Percentiles rank a stretch among this genome's conserved stretches.
Evolutionary conservation across 2,797 vertebrate species (phyloP).

Genomic region (Arnoldichthys spilopterus): DNA sequence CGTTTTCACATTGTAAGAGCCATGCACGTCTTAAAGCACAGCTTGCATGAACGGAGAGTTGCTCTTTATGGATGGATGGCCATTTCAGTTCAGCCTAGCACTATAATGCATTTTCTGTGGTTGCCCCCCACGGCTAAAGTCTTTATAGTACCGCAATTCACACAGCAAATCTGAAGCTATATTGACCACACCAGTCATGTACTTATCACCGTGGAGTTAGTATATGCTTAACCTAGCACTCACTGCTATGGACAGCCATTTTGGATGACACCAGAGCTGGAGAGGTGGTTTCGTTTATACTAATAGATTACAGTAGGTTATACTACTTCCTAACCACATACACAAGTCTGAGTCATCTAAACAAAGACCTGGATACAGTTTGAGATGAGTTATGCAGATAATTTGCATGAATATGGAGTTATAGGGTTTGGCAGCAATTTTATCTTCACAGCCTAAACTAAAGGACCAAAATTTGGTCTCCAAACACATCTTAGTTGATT

Average conservation of each 20-base stretch:
- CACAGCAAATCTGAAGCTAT: conserved; percentile 50
- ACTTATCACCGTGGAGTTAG: conserved; percentile 12
- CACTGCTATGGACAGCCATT: too few relatives aligned
- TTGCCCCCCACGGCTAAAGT: conserved; percentile 59
- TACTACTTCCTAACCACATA: too few relatives aligned
- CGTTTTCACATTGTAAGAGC: not conserved
- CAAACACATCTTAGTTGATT: too few relatives aligned
- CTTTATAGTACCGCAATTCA: conserved; percentile 59
- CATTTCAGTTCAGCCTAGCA: conserved; percentile 64
- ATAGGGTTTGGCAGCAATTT: too few relatives aligned
- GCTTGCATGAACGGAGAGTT: not conserved
- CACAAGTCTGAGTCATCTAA: too few relatives aligned
- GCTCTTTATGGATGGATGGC: conserved; percentile 68
- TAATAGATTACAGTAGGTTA: too few relatives aligned
- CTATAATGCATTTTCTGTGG: conserved; percentile 63
- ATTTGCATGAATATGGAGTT: too few relatives aligned
- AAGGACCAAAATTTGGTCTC: not conserved
- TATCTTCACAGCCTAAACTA: too few relatives aligned
- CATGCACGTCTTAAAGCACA: conserved; percentile 15
- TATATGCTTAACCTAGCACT: not conserved
- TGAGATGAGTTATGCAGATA: too few relatives aligned
- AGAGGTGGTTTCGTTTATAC: too few relatives aligned
- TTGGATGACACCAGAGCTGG: too few relatives aligned
- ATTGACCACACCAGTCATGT: conserved; percentile 42
- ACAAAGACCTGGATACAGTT: too few relatives aligned